Evolutionary conservation across 2,888 invertebrate species (phyloP).

Genomic region (Plusia festucae): DNA sequence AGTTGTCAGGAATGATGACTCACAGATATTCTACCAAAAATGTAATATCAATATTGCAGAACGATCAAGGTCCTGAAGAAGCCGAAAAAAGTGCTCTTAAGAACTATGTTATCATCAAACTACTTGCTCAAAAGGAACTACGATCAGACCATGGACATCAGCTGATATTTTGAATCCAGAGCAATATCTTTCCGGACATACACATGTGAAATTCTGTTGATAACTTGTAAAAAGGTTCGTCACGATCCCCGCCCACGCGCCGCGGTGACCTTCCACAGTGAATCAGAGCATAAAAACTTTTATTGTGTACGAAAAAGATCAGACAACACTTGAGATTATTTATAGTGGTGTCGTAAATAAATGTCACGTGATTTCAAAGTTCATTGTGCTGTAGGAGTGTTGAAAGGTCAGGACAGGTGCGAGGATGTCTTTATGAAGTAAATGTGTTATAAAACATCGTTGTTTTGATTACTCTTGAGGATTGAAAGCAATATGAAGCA

Average conservation of each 20-base stretch:
- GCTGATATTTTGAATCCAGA: neutral
- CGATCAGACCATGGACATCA: neutral
- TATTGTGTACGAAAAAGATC: constrained; percentile 60
- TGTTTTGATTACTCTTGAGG: too few species aligned
- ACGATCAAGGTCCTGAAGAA: too few species aligned
- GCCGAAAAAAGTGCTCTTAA: too few species aligned
- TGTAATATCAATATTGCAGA: too few species aligned
- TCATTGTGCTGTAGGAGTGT: constrained; percentile 30
- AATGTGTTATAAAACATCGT: too few species aligned
- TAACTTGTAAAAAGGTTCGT: constrained; percentile 30
- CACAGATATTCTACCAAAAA: neutral
- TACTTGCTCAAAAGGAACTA: too few species aligned
- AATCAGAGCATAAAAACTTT: constrained; percentile 65
- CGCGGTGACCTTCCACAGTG: constrained; percentile 59
- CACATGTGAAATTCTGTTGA: constrained; percentile 8
- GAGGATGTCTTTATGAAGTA: neutral
- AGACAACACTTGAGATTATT: constrained; percentile 33
- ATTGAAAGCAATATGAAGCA: too few species aligned
- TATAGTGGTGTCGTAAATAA: constrained; percentile 24
- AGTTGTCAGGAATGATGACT: neutral
- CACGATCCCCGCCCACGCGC: constrained; percentile 27
- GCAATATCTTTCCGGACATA: neutral
- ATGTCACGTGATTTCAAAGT: constrained; percentile 41
- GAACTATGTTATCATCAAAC: too few species aligned
- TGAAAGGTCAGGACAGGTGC: constrained; percentile 29